Percentiles rank a stretch among this genome's conserved stretches.
Conservation (phyloP, 2,888 invertebrate species). For the Synergus japonicus region DNA sequence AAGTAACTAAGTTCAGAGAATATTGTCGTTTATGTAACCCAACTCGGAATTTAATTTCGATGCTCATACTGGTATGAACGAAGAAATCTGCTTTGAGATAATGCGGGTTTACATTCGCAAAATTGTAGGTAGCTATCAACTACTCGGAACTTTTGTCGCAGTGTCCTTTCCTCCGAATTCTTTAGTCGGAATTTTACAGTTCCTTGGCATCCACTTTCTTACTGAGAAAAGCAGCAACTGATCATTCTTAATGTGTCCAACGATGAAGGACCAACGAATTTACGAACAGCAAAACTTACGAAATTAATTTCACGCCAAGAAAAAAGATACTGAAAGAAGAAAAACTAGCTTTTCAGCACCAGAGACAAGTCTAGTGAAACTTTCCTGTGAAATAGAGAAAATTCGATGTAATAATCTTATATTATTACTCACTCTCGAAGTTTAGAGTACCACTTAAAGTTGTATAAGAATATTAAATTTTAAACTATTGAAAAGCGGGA, state of each 20-base stretch:
- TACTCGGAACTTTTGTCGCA: constrained; percentile 12
- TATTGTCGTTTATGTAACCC: background rate
- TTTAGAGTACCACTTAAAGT: background rate
- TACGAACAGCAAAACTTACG: constrained; percentile 53
- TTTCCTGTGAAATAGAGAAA: background rate
- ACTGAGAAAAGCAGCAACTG: constrained; percentile 52
- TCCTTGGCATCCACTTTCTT: constrained; percentile 46
- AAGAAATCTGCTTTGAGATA: background rate
- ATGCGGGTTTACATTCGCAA: background rate
- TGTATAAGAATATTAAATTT: background rate
- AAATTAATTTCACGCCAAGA: constrained; percentile 10
- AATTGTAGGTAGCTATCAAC: background rate
- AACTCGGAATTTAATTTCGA: background rate
- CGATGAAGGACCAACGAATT: constrained; percentile 55
- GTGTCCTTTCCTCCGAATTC: background rate
- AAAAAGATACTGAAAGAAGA: background rate
- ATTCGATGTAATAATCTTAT: background rate
- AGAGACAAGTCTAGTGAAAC: background rate
- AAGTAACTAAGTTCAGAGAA: background rate
- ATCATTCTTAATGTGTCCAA: constrained; percentile 57
- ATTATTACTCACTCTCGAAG: background rate
- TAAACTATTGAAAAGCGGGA: background rate
- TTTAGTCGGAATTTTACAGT: constrained; percentile 15
- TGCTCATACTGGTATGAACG: background rate
- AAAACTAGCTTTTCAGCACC: too few species aligned